Percentiles rank a stretch among this genome's conserved stretches.
These are phyloP conservation scores for Nycticorax nycticorax DNA, from an alignment of 2,113 vertebrate species.

Conservation along the genomic window DNA sequence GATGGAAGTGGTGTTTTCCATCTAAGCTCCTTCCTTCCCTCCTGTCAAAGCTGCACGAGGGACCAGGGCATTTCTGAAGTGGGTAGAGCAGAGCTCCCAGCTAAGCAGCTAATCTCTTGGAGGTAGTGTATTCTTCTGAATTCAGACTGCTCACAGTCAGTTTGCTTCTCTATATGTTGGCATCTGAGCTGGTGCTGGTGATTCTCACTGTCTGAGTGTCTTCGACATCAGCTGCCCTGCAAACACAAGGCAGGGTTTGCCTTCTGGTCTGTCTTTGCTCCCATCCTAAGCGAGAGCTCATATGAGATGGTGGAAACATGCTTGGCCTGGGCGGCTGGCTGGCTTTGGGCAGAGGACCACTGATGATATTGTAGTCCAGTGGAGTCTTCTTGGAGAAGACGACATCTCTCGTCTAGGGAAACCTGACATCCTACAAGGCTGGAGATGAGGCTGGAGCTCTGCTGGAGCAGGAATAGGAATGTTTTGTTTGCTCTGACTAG, in stretches of 20 bases:
- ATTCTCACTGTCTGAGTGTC: neutral
- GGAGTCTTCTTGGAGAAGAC: neutral
- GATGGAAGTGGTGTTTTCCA: neutral
- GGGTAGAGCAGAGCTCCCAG: neutral
- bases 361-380: neutral
- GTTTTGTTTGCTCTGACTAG: neutral
- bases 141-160: neutral
- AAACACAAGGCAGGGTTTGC: neutral
- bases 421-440: neutral
- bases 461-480: neutral
- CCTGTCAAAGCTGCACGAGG: neutral
- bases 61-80: neutral
- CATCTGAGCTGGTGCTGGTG: neutral
- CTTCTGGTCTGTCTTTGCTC: neutral
- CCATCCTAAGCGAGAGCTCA: neutral
- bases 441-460: neutral
- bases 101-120: neutral
- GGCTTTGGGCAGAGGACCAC: neutral
- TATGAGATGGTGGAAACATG: neutral
- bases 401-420: neutral
- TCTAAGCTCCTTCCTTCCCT: neutral
- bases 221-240: neutral
- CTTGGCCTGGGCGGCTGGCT: neutral
- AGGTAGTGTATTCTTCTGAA: neutral
- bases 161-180: neutral